Base-by-base conservation (phyloP, 2,113 vertebrate genomes). In the Ciconia stormi region DNA sequence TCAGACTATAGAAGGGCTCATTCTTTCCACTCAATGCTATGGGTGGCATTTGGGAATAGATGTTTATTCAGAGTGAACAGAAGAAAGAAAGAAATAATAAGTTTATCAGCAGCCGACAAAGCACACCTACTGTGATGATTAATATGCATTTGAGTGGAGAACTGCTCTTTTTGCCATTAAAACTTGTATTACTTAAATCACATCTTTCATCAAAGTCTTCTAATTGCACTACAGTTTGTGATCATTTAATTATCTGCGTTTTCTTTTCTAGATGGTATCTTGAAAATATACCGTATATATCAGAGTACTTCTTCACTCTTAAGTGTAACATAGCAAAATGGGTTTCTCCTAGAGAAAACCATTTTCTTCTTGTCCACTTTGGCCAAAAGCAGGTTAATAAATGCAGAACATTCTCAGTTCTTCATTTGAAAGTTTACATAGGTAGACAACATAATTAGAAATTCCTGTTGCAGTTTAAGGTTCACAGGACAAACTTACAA, bases 231-330 rank as follows among this genome's bases (percentile, higher is more conserved):
- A 50, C 65, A 95, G 61, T 95, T 96, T 96, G 84, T 95, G 95
- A 97, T 96, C 50, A 94, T 96, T 96, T 96, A 95, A 95, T 97
- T 97, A 94, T 83, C 81, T 81, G 63, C 34, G 27, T 93, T 92
- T 92, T 89, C 71, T 78, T 80, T 82, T 44, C 26, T 82, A 93
- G 90, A 92, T 44, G 27, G 36, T 53, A 65, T 93, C 85, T 89
- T 66, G 19, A 52, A 91, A 76, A 91, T 19, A 36, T 32, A 87
- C 47, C 11, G 0, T 70, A 92, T 49, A 18, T 88, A 83, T 49
- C 53, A 44, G 27, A 91, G n/a, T 44, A 53, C 17, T 84, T 22
- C 52, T 83, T 87, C 49, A 71, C 13, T 55, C 91, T 50, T 18
- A 29, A 77, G 36, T 25, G 38, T 20, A 85, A 80, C n/a, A 26